Conservation (phyloP, 1,140 invertebrate genomes). For the Bombus pascuorum region DNA sequence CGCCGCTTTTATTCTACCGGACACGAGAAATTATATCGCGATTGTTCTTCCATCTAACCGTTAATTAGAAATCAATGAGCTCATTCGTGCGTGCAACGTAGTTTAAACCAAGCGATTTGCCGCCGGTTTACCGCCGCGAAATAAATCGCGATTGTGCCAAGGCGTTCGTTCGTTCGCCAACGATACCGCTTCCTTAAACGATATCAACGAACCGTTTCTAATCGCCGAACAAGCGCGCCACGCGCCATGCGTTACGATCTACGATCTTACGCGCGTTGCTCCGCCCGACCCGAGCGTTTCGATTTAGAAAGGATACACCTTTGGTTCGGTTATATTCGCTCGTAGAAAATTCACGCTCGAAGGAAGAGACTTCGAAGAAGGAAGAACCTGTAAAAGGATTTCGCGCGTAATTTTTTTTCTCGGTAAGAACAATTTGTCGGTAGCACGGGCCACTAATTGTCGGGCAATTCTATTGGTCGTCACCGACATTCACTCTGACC, state of each 20-base stretch:
- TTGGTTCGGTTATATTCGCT: too few species aligned
- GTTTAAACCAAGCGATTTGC: background rate
- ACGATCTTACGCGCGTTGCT: too few species aligned
- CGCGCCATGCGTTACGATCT: too few species aligned
- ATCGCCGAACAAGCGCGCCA: too few species aligned
- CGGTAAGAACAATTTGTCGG: slow-evolving; percentile 35
- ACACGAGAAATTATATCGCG: slow-evolving; percentile 75
- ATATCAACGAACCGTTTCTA: too few species aligned
- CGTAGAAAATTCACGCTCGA: too few species aligned
- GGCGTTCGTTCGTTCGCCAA: background rate
- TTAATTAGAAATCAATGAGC: slow-evolving; percentile 81
- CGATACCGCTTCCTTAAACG: background rate
- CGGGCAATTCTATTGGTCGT: slow-evolving; percentile 29
- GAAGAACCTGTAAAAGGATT: background rate
- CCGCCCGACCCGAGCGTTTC: too few species aligned
- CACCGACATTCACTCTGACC: slow-evolving; percentile 64
- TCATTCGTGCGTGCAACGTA: slow-evolving; percentile 69
- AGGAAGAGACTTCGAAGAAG: too few species aligned
- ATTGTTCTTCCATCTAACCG: slow-evolving; percentile 78
- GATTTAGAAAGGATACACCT: too few species aligned
- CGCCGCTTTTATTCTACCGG: slow-evolving; percentile 69
- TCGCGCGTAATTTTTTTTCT: background rate
- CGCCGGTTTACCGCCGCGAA: background rate
- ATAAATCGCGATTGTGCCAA: slow-evolving; percentile 32
- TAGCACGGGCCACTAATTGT: slow-evolving; percentile 56